These are phyloP conservation scores for Philonicus albiceps DNA, from an alignment of 2,888 invertebrate species.

Conservation along the genomic window DNA sequence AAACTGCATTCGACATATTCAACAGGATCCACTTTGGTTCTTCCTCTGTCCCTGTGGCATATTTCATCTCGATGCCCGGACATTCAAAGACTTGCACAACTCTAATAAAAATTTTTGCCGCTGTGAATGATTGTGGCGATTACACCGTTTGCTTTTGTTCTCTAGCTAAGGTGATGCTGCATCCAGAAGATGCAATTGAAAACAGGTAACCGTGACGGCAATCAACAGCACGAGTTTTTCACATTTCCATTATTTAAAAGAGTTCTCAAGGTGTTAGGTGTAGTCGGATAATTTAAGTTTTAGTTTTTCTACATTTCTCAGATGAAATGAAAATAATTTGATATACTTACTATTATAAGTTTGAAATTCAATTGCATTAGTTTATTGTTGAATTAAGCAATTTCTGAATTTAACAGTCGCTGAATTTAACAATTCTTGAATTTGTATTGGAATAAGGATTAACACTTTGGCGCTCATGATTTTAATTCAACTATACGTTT, in stretches of 20 bases:
- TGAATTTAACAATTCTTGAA: no score
- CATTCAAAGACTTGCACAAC: not conserved
- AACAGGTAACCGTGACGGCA: not conserved
- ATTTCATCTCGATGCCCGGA: not conserved
- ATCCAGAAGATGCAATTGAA: not conserved
- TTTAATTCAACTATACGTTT: no score
- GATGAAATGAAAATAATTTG: no score
- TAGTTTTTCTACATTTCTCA: not conserved
- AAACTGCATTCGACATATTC: slow-evolving; percentile 22
- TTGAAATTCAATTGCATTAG: no score
- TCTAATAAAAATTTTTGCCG: not conserved
- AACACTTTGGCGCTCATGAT: no score
- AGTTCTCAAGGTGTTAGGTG: not conserved
- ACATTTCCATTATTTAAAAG: not conserved
- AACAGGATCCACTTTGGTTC: not conserved
- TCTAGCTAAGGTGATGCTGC: not conserved
- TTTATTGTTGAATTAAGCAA: no score
- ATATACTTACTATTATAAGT: no score
- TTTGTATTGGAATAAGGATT: no score
- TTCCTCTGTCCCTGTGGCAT: not conserved
- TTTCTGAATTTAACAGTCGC: no score
- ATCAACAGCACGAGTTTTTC: not conserved
- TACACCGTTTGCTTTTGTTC: not conserved
- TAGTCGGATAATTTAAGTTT: not conserved
- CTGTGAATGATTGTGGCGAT: slow-evolving; percentile 4